Base-by-base conservation (phyloP, 2,888 invertebrate genomes). In the Ariolimax columbianus region DNA sequence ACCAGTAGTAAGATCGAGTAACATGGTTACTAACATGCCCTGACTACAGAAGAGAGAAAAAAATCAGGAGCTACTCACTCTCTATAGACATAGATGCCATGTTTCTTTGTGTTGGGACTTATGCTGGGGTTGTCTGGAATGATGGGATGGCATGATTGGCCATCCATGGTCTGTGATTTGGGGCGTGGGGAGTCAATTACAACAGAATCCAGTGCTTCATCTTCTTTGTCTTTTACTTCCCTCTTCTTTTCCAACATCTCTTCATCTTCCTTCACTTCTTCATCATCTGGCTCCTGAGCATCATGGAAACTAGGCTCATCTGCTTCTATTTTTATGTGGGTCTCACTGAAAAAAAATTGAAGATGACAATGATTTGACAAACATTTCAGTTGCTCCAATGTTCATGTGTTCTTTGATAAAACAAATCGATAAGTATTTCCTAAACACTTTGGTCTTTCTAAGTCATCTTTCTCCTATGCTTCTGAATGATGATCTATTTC, bases 1-100 rank as follows among this genome's bases (percentile, higher is more conserved):
- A n/a, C n/a, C n/a, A n/a, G n/a, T n/a, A n/a, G n/a, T n/a, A n/a
- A n/a, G n/a, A n/a, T n/a, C n/a, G n/a, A n/a, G n/a, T n/a, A n/a
- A n/a, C n/a, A n/a, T n/a, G n/a, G n/a, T n/a, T n/a, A n/a, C n/a
- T n/a, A n/a, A n/a, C n/a, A n/a, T n/a, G n/a, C n/a, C n/a, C n/a
- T 47, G 17, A 47, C 17, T 7, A 47, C 47, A 47, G 7, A 55
- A 55, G n/a, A 7, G 7, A 19, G 55, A 55, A 55, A 55, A 17
- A 77, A 59, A 23, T n/a, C 11, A 78, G 17, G 0, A 43, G n/a
- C 40, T 19, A 91, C 93, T 89, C 88, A 93, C 93, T 93, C 93
- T 90, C 93, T 90, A 82, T 93, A 93, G 40, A 93, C 92, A 89
- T 92, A 93, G 66, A 92, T 91, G 73, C 92, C 92, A 82, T 91